Conservation (phyloP, 2,797 vertebrate genomes). For the Myiotriccus ornatus region DNA sequence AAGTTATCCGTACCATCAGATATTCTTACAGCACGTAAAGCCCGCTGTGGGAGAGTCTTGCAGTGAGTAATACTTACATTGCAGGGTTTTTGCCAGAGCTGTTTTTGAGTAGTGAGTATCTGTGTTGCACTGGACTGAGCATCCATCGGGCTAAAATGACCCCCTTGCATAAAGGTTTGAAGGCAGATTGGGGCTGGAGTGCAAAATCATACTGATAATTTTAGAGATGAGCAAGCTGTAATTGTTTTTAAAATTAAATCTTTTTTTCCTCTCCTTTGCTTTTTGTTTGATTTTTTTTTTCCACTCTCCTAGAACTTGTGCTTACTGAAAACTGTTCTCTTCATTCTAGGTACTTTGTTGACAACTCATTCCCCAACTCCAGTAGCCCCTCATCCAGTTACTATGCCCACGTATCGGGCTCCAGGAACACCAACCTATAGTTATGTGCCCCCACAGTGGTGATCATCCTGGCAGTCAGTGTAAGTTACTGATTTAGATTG, state of each 20-base stretch:
- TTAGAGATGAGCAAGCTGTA: not conserved
- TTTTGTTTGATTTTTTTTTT: not conserved
- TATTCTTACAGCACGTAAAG: not conserved
- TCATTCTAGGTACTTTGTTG: slow-evolving; percentile 89
- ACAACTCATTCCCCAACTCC: slow-evolving; percentile 93
- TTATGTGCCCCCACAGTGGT: slow-evolving; percentile 97
- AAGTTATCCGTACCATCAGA: not conserved
- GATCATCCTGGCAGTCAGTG: slow-evolving; percentile 84
- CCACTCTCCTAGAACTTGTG: not conserved
- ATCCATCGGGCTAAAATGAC: not conserved
- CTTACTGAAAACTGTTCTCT: slow-evolving; percentile 19
- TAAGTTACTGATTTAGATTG: slow-evolving; percentile 74
- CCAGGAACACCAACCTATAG: slow-evolving; percentile 96
- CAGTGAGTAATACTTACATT: not conserved
- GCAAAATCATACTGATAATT: not conserved
- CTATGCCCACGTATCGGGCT: slow-evolving; percentile 92
- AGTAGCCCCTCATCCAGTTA: slow-evolving; percentile 89
- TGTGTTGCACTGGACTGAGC: not conserved
- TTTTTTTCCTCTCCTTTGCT: accelerated
- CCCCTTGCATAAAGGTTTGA: not conserved
- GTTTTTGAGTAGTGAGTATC: not conserved
- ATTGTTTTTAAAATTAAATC: not conserved
- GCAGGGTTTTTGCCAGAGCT: not conserved
- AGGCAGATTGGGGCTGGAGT: not conserved
- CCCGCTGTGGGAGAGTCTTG: not conserved